These are phyloP conservation scores for Hydractinia symbiolongicarpus DNA, from an alignment of 30 jellyfish, hydroid and myxozoan species.

Conservation along the genomic window DNA sequence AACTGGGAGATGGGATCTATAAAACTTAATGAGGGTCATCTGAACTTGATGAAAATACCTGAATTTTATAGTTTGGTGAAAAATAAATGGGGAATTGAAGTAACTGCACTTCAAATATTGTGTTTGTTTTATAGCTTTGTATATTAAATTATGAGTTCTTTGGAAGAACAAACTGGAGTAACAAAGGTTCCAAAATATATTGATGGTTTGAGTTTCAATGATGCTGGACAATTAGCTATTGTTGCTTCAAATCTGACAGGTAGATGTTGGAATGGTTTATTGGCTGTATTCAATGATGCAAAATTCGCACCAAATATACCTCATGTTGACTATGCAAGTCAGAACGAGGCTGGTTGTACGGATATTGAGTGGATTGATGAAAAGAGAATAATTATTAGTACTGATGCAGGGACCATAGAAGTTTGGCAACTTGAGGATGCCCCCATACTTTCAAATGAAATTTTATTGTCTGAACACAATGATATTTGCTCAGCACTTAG, in stretches of 20 bases:
- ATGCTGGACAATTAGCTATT: conserved; percentile 65
- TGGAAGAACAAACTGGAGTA: conserved; percentile 33
- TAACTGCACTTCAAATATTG: too few relatives aligned
- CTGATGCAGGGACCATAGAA: conserved; percentile 78
- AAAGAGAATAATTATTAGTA: conserved; percentile 30
- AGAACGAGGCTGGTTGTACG: conserved; percentile 71
- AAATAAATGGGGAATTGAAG: too few relatives aligned
- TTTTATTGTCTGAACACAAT: conserved; percentile 58
- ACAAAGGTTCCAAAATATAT: conserved; percentile 31
- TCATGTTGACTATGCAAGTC: conserved; percentile 51
- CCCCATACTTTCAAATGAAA: conserved; percentile 32
- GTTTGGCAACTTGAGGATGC: conserved; percentile 47
- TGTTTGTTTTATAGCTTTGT: too few relatives aligned
- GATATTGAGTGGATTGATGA: conserved; percentile 63
- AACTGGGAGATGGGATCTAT: too few relatives aligned
- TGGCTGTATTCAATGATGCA: conserved; percentile 62
- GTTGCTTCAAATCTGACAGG: conserved; percentile 79
- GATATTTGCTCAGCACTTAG: conserved; percentile 73
- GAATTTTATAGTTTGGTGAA: too few relatives aligned
- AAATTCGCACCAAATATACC: conserved; percentile 73
- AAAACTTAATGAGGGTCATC: too few relatives aligned
- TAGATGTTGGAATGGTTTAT: conserved; percentile 78
- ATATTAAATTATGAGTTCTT: neutral
- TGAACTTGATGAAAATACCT: too few relatives aligned
- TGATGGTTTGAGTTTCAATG: conserved; percentile 39